Percentiles rank a stretch among this genome's conserved stretches.
These are phyloP conservation scores for Corella eumyota DNA, from an alignment of 23 tunicate genomes.

Conservation along the genomic window DNA sequence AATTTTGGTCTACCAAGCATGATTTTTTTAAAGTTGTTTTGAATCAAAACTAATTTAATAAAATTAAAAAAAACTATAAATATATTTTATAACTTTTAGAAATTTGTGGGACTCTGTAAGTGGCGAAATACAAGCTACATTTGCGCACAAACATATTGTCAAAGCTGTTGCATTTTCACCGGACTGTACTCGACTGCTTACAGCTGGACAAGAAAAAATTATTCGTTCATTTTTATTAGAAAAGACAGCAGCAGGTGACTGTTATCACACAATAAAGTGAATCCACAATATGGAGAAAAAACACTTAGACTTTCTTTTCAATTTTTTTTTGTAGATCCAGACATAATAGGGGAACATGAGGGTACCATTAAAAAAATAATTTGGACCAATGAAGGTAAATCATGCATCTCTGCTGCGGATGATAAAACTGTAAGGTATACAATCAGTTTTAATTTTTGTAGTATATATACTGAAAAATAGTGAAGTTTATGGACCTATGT, in stretches of 20 bases:
- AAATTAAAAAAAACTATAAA: not conserved
- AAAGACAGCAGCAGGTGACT: conserved; percentile 40
- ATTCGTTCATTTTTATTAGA: conserved; percentile 44
- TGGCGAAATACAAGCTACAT: conserved; percentile 58
- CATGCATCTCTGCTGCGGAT: conserved; percentile 49
- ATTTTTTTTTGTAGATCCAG: conserved; percentile 27
- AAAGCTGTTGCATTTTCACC: conserved; percentile 93
- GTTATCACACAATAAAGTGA: no score
- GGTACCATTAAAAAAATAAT: conserved; percentile 56
- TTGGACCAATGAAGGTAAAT: conserved; percentile 52
- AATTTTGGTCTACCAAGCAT: no score
- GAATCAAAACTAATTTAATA: no score
- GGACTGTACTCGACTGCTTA: conserved; percentile 48
- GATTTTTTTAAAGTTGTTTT: no score
- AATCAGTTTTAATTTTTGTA: no score
- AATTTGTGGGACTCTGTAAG: conserved; percentile 83
- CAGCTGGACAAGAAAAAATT: conserved; percentile 90
- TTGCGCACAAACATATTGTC: conserved; percentile 81
- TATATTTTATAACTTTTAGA: conserved; percentile 5
- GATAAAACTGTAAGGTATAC: conserved; percentile 68
- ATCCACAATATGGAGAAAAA: no score
- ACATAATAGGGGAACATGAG: conserved; percentile 58
- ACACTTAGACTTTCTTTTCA: no score
- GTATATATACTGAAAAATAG: no score
- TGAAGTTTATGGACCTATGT: not conserved